Conservation (phyloP, 2,797 vertebrate genomes). For the Catharus ustulatus region DNA sequence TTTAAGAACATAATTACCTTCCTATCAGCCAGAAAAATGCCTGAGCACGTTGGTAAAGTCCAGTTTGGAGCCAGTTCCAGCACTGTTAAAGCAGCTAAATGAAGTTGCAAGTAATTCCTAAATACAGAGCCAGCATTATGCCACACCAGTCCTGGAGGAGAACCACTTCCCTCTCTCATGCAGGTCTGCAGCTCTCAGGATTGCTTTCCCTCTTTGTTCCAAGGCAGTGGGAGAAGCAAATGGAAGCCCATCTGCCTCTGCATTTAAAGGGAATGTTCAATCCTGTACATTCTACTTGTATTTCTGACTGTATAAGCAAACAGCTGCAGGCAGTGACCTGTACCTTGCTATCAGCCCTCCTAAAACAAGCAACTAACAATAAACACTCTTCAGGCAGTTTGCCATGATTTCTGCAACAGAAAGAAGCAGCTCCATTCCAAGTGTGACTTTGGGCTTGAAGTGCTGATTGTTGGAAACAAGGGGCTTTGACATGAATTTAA, state of each 20-base stretch:
- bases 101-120: background rate
- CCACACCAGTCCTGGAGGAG: accelerated
- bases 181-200: background rate
- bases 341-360: background rate
- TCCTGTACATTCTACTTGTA: background rate
- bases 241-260: background rate
- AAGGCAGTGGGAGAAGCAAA: background rate
- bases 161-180: background rate
- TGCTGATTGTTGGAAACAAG: background rate
- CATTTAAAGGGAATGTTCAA: background rate
- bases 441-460: background rate
- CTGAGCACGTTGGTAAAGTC: background rate
- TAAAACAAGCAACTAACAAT: background rate
- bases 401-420: background rate
- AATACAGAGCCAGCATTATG: background rate
- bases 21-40: background rate
- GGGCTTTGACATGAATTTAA: background rate
- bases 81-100: background rate
- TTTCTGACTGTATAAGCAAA: background rate
- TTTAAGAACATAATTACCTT: background rate
- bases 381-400: background rate
- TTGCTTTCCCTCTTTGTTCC: background rate
- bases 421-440: background rate
- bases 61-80: background rate
- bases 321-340: background rate